phyloP scores from a whole-genome alignment of 2,888 invertebrate species.

The Gari tellinella region DNA sequence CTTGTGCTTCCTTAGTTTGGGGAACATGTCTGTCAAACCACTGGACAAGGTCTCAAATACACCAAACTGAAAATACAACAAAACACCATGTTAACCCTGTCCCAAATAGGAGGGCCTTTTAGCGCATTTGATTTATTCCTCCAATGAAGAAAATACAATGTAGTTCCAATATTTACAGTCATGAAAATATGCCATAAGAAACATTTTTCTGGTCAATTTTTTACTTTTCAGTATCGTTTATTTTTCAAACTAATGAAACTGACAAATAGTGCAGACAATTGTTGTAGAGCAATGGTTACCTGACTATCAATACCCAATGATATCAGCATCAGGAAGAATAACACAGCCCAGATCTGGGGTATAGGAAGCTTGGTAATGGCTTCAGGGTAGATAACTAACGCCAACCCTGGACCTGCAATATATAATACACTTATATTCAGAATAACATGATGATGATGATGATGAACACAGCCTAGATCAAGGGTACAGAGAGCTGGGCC shows the following conservation, averaged over 20 bases:
- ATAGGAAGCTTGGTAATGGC: constrained; percentile 60
- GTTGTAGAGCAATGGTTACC: too few species aligned
- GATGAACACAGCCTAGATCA: not conserved
- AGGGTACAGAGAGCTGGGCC: too few species aligned
- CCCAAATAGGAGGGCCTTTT: too few species aligned
- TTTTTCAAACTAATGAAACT: too few species aligned
- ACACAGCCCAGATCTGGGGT: constrained; percentile 58
- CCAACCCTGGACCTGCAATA: constrained; percentile 56
- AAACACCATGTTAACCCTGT: too few species aligned
- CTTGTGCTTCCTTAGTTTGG: constrained; percentile 45
- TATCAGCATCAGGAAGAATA: constrained; percentile 60
- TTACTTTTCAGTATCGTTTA: too few species aligned
- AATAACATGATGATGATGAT: not conserved
- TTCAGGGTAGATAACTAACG: constrained; percentile 60
- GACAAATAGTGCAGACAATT: too few species aligned
- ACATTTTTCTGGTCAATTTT: too few species aligned
- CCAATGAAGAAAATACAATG: too few species aligned
- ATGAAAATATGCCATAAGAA: too few species aligned
- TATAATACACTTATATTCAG: not conserved
- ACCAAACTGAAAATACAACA: constrained; percentile 53
- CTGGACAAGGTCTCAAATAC: constrained; percentile 63
- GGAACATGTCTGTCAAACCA: constrained; percentile 57
- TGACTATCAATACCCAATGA: constrained; percentile 59
- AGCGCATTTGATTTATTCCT: too few species aligned
- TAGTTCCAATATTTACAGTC: too few species aligned